Base-by-base conservation (phyloP, 2,888 invertebrate species). In the Ophion slaviceki region DNA sequence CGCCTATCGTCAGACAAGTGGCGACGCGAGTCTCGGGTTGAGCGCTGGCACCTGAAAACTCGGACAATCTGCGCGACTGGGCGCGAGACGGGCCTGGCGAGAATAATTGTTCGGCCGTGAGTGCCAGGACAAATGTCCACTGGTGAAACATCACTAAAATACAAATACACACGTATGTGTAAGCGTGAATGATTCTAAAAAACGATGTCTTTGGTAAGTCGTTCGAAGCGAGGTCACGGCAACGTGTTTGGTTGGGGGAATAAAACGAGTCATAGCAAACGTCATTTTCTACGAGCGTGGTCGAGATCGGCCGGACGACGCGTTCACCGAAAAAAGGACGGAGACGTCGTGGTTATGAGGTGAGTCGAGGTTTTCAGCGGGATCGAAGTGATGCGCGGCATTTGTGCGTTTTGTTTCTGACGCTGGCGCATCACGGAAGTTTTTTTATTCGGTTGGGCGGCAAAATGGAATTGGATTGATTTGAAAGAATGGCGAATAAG, bases 251-350 rank as follows among this genome's bases (percentile, higher is more conserved):
- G 85, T 32, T 76, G 72, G 28, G 61, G 86, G 40, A 89, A 85
- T 40, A 87, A 89, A 45, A 83, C 85, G 20, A 66, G 62, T 14
- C 78, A 71, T 17, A 82, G 78, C n/a, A 91, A 89, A 71, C 90
- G 85, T 45, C 88, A 89, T 47, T 82, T 85, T 78, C 70, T 85
- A 24, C 79, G 86, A 61, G n/a, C 72, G 20, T 91, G 90, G 90
- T 61, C 88, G 62, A 64, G 24, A 66, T 86, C 59, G 85, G 84
- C 64, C 87, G 86, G 74, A 88, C 84, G 72, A 88, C 88, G 80
- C 68, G 87, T 36, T 2, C 53, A 3, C 53, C 53, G 53, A 53
- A 53, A 53, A 53, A 53, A 14, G 5, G 53, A 53, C 4, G 17
- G 53, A 78, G 82, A n/a, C 79, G 86, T 17, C 75, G 85, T 17